A percentile compares a stretch with the other conserved stretches of the same genome.
Conservation (phyloP, 2,888 invertebrate genomes). For the Choristoneura rosaceana region DNA sequence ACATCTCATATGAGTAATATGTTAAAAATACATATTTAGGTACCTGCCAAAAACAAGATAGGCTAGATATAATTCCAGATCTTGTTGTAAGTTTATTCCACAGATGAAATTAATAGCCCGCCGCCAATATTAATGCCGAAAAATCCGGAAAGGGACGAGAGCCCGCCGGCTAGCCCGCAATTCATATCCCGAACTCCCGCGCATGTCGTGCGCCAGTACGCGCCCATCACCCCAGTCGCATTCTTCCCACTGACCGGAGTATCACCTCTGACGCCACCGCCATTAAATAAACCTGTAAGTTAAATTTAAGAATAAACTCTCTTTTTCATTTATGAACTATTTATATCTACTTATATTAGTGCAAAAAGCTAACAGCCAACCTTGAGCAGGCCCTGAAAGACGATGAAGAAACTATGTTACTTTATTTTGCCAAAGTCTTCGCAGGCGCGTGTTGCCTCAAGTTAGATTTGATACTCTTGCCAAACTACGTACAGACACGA, state of each 20-base stretch:
- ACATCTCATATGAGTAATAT: too few relatives aligned
- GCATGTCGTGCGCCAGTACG: constrained; percentile 63
- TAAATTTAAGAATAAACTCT: not conserved
- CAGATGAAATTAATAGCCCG: not conserved
- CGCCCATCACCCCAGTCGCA: constrained; percentile 70
- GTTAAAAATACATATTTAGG: not conserved
- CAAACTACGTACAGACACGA: too few relatives aligned
- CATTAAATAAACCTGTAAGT: constrained; percentile 56
- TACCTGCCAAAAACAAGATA: not conserved
- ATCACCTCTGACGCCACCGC: constrained; percentile 60
- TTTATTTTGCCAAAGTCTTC: too few relatives aligned
- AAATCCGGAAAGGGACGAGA: constrained; percentile 68
- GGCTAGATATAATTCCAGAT: not conserved
- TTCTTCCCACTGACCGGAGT: constrained; percentile 59
- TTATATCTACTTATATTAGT: too few relatives aligned
- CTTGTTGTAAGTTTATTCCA: constrained; percentile 3
- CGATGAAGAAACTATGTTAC: too few relatives aligned
- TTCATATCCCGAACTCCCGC: constrained; percentile 60
- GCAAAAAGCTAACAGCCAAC: too few relatives aligned
- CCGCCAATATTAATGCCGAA: constrained; percentile 11
- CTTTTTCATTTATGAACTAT: too few relatives aligned
- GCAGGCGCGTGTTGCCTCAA: too few relatives aligned
- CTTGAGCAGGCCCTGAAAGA: too few relatives aligned
- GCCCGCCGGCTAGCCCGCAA: constrained; percentile 71
- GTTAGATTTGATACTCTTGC: too few relatives aligned